Conservation (phyloP, 2,113 vertebrate genomes). For the Trogon surrucura region DNA sequence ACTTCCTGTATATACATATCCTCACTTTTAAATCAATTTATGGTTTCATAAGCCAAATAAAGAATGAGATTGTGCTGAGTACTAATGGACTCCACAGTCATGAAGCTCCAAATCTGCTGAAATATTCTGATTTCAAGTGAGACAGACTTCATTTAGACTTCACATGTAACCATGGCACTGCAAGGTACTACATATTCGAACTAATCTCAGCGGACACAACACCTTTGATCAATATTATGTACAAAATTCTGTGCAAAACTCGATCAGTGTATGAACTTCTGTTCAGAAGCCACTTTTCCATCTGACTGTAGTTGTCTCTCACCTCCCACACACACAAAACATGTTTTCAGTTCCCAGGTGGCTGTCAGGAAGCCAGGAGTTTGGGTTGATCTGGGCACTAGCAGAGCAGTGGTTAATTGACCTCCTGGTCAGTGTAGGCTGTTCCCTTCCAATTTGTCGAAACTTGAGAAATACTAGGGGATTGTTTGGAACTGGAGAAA, state of each 20-base stretch:
- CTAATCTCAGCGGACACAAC: background rate
- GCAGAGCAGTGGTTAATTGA: background rate
- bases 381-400: background rate
- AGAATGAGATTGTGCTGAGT: background rate
- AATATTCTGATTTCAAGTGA: background rate
- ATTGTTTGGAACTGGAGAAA: background rate
- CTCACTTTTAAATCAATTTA: background rate
- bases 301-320: background rate
- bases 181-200: background rate
- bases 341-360: fast-evolving
- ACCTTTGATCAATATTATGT: background rate
- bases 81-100: background rate
- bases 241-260: background rate
- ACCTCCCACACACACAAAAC: background rate
- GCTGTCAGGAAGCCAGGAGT: too few species aligned
- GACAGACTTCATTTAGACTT: background rate
- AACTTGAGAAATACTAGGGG: background rate
- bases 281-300: background rate
- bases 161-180: background rate
- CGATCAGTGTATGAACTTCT: background rate
- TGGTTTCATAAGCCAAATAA: background rate
- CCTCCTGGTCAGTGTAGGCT: background rate
- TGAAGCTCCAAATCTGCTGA: background rate
- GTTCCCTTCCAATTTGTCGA: background rate
- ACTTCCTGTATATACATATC: background rate